Evolutionary conservation across 2,797 vertebrate species (phyloP), one percentile per base, ranked within the genome.

Genomic region (Coregonus sp.): DNA sequence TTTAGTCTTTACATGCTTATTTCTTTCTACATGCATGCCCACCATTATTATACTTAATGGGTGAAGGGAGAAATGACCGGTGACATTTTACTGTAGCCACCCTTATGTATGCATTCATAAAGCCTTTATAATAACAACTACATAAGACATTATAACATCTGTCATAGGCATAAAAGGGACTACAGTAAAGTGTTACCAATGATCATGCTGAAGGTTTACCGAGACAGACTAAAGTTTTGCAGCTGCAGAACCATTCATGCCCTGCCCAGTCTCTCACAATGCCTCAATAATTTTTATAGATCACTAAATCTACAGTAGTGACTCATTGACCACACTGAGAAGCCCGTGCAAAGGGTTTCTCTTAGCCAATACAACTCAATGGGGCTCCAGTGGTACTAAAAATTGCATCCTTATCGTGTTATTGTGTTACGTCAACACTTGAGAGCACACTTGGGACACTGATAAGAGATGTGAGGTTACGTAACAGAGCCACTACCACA

Each of bases 391-490:
- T 47, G 40, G 40, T 47, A 47, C 40, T 12, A 47, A 47, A 47
- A 9, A 47, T 47, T 9, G 40, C 2, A 9, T 12, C 40, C 5
- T 4, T 52, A 56, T 75, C n/a, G 65, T 67, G 68, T 73, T 82
- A 66, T 73, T 5, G 15, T 5, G 33, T 37, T 33, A 20, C 40
- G 63, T 78, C 18, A 9, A 72, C 47, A 31, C 68, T 76, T 51
- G 31, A 77, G 40, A 3, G 40, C 40, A 47, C 40, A 47, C 40
- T 12, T 47, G 40, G 72, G 56, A 66, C 72, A 56, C 73, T 73
- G 81, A 80, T 56, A 74, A 81, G 84, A 12, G 74, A 75, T 14
- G 5, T 40, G 67, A 72, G 70, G 79, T 82, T 72, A 82, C 82
- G 76, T 79, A 74, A 81, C 81, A 78, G 78, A 61, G n/a, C 7